Evolutionary conservation across 2,797 vertebrate genomes (phyloP), one percentile per base, ranked within the genome.

Genomic region (Hylomyscus alleni): DNA sequence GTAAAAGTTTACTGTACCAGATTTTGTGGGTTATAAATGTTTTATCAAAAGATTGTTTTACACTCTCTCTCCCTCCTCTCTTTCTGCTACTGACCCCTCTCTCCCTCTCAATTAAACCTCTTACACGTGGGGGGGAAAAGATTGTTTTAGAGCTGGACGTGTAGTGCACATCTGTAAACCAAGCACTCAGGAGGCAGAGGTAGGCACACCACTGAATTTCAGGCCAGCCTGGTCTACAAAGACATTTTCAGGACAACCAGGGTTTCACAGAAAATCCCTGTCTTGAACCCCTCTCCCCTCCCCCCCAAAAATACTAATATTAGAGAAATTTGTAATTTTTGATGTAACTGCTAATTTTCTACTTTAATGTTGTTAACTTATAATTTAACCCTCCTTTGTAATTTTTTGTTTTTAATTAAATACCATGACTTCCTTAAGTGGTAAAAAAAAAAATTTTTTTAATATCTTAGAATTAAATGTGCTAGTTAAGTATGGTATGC

Each of bases 281-380:
- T 73, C n/a, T 29, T 9, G 10, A 56, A 34, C 31, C 29, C 11
- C 40, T 10, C 26, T 29, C 11, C 4, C 31, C 31, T 4, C 5
- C 5, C 13, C 14, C 60, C 26, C n/a, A 31, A 83, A 75, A 93
- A 84, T 15, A 73, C 92, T 93, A 56, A 76, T 8, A 3, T 90
- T 62, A 26, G 58, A 72, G 37, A 93, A 91, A 37, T 37, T 89
- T 95, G 69, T 89, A 96, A 95, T 75, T 29, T 87, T 73, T 72
- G 29, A 31, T 85, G 1, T 69, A 69, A 85, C 65, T 67, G 44
- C 31, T 85, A 47, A 69, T 34, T 54, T 87, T 86, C 50, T 50
- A 75, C 52, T 89, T 76, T 93, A 82, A 50, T 24, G 69, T 83
- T 83, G 12, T 90, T 44, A 50, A 92, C 31, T 93, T 84, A 58